Evolutionary conservation across 1,140 invertebrate genomes (phyloP).

Genomic region (Leptinotarsa lineolata): DNA sequence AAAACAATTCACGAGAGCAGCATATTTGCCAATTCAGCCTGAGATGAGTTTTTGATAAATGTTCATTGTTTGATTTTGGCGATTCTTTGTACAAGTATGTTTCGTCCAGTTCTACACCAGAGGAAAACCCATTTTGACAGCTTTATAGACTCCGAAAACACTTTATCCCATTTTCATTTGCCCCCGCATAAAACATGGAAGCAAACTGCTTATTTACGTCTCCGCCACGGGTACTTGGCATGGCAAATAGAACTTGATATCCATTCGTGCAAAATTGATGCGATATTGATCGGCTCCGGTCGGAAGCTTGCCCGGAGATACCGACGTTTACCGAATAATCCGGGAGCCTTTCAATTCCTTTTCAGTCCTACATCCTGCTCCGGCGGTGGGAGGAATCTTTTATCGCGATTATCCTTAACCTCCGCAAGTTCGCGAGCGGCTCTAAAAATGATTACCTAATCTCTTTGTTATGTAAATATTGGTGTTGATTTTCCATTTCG

Average conservation of each 20-base stretch:
- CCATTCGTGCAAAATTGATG: conserved; percentile 22
- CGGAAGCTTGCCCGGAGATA: conserved; percentile 41
- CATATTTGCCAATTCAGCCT: no score
- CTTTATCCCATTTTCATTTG: not conserved
- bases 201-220: not conserved
- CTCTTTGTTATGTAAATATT: not conserved
- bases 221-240: not conserved
- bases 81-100: no score
- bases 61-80: no score
- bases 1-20: no score
- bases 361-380: conserved; percentile 27
- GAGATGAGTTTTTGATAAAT: no score
- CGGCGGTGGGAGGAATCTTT: not conserved
- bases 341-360: conserved; percentile 28
- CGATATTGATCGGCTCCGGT: conserved; percentile 46
- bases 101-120: no score
- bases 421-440: not conserved
- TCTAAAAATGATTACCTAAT: not conserved
- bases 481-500: not conserved
- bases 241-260: conserved; percentile 20
- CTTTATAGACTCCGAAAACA: not conserved
- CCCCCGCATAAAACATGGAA: not conserved
- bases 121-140: no score
- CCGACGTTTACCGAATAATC: conserved; percentile 39
- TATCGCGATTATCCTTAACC: conserved; percentile 6